phyloP scores from a whole-genome alignment of 2,797 vertebrate genomes.

The Clarias pachynema region DNA sequence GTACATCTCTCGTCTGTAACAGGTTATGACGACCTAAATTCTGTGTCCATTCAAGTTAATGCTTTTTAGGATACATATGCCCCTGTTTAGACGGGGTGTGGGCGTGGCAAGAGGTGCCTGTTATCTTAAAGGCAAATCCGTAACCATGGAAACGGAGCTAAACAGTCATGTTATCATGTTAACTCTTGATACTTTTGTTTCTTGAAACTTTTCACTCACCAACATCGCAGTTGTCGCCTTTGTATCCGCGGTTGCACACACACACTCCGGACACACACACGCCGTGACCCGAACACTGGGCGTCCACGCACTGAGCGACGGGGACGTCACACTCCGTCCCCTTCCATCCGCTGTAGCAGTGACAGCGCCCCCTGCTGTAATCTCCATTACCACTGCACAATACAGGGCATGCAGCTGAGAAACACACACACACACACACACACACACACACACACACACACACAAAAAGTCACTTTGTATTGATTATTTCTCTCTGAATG shows the following conservation, averaged over 20 bases:
- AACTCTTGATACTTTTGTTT: background rate
- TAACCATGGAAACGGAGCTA: background rate
- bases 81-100: background rate
- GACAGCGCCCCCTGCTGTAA: constrained; percentile 96
- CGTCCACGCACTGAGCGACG: constrained; percentile 87
- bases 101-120: background rate
- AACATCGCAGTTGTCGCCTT: constrained; percentile 92
- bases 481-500: background rate
- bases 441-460: background rate
- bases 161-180: background rate
- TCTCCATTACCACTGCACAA: constrained; percentile 96
- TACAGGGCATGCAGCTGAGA: constrained; percentile 91
- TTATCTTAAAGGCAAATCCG: background rate
- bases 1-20: background rate
- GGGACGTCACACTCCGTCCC: constrained; percentile 94
- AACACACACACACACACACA: background rate
- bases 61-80: background rate
- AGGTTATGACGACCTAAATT: background rate
- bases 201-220: constrained; percentile 74
- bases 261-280: constrained; percentile 92
- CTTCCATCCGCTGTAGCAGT: constrained; percentile 98
- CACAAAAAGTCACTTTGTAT: background rate
- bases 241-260: constrained; percentile 92
- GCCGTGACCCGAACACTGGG: constrained; percentile 89
- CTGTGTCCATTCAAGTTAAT: background rate